Base-by-base conservation (phyloP, 2,888 invertebrate species). In the Cryptus viduatorius region DNA sequence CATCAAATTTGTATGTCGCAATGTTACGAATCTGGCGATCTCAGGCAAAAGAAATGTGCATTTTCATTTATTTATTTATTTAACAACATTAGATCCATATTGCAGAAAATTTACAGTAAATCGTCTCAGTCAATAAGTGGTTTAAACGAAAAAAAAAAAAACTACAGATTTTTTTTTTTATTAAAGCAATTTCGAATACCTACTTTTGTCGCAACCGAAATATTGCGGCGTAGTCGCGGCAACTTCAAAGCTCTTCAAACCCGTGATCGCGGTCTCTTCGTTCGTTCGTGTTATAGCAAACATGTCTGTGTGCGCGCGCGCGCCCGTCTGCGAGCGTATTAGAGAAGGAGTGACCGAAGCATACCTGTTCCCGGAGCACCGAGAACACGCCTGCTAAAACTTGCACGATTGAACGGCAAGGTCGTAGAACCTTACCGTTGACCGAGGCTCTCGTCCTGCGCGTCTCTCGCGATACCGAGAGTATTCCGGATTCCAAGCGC, bases 391-490 rank as follows among this genome's bases (percentile, higher is more conserved):
- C 50, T 42, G 71, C 24, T 71, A 48, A 64, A 73, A 79, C 92
- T 93, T 90, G 94, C 94, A 46, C 61, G n/a, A 48, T 7, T 94
- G 24, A 82, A 94, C 94, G 90, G 95, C 95, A 85, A 95, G 82
- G 96, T 96, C 82, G 96, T 96, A 59, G 96, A 96, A 84, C 94
- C 94, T 85, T 79, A 79, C 82, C 82, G 85, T 85, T 85, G 82
- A 85, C 82, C 82, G 79, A 84, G 82, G 79, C 69, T 31, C 69
- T 16, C 16, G 77, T 71, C 56, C 68, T 73, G 67, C 68, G 16
- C 67, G 19, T 56, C 69, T 59, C 44, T 46, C 56, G 67, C 69
- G 71, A 79, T 79, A 79, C 69, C 78, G 61, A 69, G 78, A 65
- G 69, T 69, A 78, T 79, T 79, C 65, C 64, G 64, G 64, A 79